Evolutionary conservation across 1,140 invertebrate genomes (phyloP), one percentile per base, ranked within the genome.

Genomic region (Drosophila virilis): DNA sequence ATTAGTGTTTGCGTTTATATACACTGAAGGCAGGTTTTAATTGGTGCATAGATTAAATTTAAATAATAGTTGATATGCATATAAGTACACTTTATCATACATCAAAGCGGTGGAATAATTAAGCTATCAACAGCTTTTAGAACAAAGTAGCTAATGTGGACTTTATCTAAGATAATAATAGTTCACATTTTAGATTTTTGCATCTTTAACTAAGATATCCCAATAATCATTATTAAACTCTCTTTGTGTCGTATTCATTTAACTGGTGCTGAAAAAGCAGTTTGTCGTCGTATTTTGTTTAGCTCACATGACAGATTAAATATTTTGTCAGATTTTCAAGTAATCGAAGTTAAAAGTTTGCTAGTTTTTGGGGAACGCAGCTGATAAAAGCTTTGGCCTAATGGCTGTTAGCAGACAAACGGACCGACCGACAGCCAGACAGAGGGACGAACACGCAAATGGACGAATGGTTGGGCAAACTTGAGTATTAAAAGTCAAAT

Each of bases 401-500:
- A 76, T 72, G 74, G 60, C 28, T 60, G 55, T 12, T 37, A 46
- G 38, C 33, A 33, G 45, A 33, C 40, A 62, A 46, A 61, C 58
- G 52, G 12, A 13, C 13, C 46, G 32, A 58, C 15, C 48, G 13
- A 42, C 32, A 46, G 1, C 35, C 46, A 10, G 15, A 40, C 12
- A 37, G 35, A 54, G 22, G 8, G 38, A 45, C 10, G 33, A 37
- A 22, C 12, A 43, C 32, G 54, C 45, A 48, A 50, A 43, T 51
- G 37, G 62, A 59, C 54, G 22, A 68, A 38, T 58, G 38, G 54
- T 33, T 67, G 13, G 42, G 43, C 61, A 73, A 73, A 88, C 79
- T 88, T 60, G 54, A 58, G 68, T 81, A 83, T 81, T 83, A 75
- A 89, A 89, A 84, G 72, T 73, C 84, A 88, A 84, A 89, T 88